These are phyloP conservation scores for Catocala nupta DNA, from an alignment of 2,888 invertebrate genomes.

Conservation along the genomic window DNA sequence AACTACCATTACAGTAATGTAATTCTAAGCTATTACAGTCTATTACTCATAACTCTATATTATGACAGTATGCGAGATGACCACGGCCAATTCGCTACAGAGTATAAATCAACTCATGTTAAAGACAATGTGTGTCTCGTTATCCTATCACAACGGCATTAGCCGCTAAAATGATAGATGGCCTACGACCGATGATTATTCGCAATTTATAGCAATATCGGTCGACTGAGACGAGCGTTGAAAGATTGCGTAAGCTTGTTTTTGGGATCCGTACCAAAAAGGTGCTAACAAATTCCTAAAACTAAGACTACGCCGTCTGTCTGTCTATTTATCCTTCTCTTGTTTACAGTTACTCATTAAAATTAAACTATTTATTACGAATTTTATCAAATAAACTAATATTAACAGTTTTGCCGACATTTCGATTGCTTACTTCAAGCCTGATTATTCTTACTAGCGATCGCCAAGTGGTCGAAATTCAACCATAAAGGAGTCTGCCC, in stretches of 20 bases:
- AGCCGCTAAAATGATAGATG: conserved; percentile 42
- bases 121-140: conserved; percentile 38
- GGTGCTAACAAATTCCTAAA: no score
- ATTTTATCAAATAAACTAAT: no score
- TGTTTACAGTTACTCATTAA: no score
- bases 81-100: conserved; percentile 11
- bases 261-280: no score
- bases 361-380: no score
- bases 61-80: background rate
- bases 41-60: background rate
- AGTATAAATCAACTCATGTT: conserved; percentile 21
- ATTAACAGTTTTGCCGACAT: no score
- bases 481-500: no score
- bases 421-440: no score
- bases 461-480: no score
- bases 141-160: conserved; percentile 34
- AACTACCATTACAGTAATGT: background rate
- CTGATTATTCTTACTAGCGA: no score
- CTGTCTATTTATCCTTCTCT: no score
- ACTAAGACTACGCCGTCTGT: no score
- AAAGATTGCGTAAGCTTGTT: conserved; percentile 20
- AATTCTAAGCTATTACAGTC: background rate
- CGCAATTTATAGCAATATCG: conserved; percentile 24
- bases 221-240: conserved; percentile 4
- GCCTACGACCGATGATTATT: conserved; percentile 30